These are phyloP conservation scores for Onychorhynchus coronatus DNA, from an alignment of 2,113 vertebrate genomes.

Conservation along the genomic window DNA sequence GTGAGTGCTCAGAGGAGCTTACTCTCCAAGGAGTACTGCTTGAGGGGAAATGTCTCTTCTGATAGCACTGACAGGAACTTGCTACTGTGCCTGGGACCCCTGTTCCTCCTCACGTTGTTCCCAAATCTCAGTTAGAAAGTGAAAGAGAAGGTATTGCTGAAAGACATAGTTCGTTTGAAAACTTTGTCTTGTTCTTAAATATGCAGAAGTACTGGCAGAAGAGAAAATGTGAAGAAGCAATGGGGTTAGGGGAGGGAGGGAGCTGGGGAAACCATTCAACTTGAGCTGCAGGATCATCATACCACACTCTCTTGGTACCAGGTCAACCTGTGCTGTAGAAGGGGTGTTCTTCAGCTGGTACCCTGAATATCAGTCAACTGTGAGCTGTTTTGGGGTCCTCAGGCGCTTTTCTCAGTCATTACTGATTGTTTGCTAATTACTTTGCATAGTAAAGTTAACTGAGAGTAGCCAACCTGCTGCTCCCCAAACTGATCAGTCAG, in stretches of 20 bases:
- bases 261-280: background rate
- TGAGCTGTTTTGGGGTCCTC: background rate
- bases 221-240: background rate
- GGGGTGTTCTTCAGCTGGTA: background rate
- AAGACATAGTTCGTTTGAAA: background rate
- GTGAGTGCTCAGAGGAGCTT: background rate
- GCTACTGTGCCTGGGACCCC: background rate
- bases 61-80: background rate
- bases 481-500: background rate
- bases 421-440: background rate
- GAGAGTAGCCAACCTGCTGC: background rate
- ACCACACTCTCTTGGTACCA: background rate
- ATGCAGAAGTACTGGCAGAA: background rate
- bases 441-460: background rate
- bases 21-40: background rate
- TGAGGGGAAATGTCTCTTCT: background rate
- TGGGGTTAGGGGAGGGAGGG: background rate
- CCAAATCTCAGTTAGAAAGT: background rate
- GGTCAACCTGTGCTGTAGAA: background rate
- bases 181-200: background rate
- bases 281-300: background rate
- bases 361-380: background rate
- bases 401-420: background rate
- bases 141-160: background rate
- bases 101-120: background rate